These are phyloP conservation scores for Eupeodes latifasciatus DNA, from an alignment of 2,888 invertebrate genomes.

Conservation along the genomic window DNA sequence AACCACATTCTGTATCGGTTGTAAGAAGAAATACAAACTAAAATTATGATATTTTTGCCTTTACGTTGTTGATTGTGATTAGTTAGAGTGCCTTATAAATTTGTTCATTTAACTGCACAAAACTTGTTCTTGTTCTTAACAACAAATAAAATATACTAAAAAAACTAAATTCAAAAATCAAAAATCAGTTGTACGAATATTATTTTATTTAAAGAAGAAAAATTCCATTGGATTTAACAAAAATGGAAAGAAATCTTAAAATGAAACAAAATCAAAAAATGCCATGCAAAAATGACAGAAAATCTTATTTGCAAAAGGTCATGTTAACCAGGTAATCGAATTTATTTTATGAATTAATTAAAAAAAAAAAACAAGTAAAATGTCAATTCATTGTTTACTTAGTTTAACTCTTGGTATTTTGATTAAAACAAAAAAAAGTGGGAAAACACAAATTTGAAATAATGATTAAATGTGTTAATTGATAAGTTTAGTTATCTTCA, in stretches of 20 bases:
- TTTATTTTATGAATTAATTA: not conserved
- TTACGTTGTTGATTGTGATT: not conserved
- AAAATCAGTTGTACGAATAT: not conserved
- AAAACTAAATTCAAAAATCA: not conserved
- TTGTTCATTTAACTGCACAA: not conserved
- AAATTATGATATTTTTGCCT: constrained; percentile 32
- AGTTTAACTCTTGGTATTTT: not conserved
- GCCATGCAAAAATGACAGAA: constrained; percentile 84
- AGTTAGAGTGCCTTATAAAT: constrained; percentile 22
- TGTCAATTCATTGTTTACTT: constrained; percentile 1
- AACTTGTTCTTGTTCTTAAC: constrained; percentile 14
- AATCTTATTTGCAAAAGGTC: constrained; percentile 83
- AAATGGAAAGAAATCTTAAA: constrained; percentile 81
- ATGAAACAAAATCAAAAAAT: constrained; percentile 81
- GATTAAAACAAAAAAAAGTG: not conserved
- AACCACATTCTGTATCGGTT: constrained; percentile 83
- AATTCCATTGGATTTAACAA: not conserved
- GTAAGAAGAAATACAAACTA: constrained; percentile 15
- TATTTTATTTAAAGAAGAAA: not conserved
- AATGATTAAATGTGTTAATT: not conserved
- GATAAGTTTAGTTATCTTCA: not conserved
- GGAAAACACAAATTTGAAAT: not conserved
- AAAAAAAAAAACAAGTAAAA: not conserved
- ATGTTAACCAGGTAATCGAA: constrained; percentile 83
- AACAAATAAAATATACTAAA: not conserved